phyloP scores from a whole-genome alignment of 2,113 vertebrate genomes.

The Paramormyrops kingsleyae region DNA sequence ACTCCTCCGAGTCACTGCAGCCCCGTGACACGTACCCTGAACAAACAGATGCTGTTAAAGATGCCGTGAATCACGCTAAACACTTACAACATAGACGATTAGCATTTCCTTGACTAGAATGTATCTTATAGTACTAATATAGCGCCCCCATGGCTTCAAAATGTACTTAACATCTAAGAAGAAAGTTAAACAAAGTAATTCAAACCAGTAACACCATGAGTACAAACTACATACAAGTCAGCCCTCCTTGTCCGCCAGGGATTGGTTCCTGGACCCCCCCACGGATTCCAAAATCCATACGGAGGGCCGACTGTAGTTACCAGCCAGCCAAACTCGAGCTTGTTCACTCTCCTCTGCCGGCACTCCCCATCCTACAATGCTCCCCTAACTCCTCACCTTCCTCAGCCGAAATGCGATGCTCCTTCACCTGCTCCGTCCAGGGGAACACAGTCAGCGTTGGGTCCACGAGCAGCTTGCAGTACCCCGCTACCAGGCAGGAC shows the following conservation, averaged over 20 bases:
- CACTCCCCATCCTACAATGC: neutral
- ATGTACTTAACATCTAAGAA: neutral
- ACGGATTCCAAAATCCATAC: neutral
- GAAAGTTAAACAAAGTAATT: neutral
- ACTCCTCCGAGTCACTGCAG: slow-evolving; percentile 85
- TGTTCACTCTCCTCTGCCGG: neutral
- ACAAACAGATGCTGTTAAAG: neutral
- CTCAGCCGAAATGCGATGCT: slow-evolving; percentile 79
- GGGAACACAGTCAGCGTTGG: slow-evolving; percentile 69
- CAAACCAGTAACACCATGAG: neutral
- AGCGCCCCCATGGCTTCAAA: neutral
- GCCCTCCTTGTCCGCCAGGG: neutral
- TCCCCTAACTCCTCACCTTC: slow-evolving; percentile 67
- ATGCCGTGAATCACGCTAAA: neutral
- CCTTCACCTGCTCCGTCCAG: slow-evolving; percentile 65
- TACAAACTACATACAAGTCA: neutral
- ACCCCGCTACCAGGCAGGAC: slow-evolving; percentile 80
- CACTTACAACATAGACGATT: neutral
- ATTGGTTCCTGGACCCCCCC: neutral
- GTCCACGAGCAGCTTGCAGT: slow-evolving; percentile 78
- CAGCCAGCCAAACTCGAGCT: neutral
- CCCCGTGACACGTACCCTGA: slow-evolving; percentile 85
- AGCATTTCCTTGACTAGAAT: neutral
- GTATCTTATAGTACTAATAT: neutral
- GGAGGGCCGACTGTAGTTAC: neutral